Conservation (phyloP, 2,888 invertebrate genomes). For the Ectropis crepuscularia region DNA sequence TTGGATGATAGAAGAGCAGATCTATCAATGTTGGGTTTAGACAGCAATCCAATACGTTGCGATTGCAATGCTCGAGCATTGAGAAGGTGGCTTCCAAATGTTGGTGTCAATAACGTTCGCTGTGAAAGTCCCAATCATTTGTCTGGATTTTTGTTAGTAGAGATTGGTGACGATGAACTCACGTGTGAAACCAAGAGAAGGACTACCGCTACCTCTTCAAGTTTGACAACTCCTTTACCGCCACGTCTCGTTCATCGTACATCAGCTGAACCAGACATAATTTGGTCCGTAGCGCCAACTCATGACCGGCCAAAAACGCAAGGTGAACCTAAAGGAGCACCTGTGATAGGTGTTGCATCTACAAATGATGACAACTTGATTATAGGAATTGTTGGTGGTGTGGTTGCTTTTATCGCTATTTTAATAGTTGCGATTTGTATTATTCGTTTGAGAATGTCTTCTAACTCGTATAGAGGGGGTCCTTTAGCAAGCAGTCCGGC, state of each 20-base stretch:
- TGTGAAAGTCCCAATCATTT: slow-evolving; percentile 90
- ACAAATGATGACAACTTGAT: slow-evolving; percentile 95
- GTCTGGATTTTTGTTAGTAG: slow-evolving; percentile 87
- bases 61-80: slow-evolving; percentile 93
- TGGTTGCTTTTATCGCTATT: slow-evolving; percentile 95
- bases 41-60: slow-evolving; percentile 92
- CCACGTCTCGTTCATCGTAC: slow-evolving; percentile 85
- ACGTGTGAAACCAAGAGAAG: slow-evolving; percentile 89
- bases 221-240: slow-evolving; percentile 73
- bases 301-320: slow-evolving; percentile 85
- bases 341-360: slow-evolving; percentile 82
- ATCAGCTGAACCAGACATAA: slow-evolving; percentile 93
- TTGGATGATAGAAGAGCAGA: slow-evolving; percentile 92
- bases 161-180: slow-evolving; percentile 92
- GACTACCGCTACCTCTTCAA: slow-evolving; percentile 76
- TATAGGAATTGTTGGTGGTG: slow-evolving; percentile 97
- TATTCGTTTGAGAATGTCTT: slow-evolving; percentile 90
- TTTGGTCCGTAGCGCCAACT: slow-evolving; percentile 94
- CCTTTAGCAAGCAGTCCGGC: slow-evolving; percentile 87
- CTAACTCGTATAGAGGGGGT: slow-evolving; percentile 88
- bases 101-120: slow-evolving; percentile 85
- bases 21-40: slow-evolving; percentile 89
- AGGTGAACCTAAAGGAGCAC: slow-evolving; percentile 85
- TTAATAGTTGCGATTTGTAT: slow-evolving; percentile 95
- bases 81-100: slow-evolving; percentile 90